Conservation (phyloP, 2,113 vertebrate species). For the Noctilio leporinus region DNA sequence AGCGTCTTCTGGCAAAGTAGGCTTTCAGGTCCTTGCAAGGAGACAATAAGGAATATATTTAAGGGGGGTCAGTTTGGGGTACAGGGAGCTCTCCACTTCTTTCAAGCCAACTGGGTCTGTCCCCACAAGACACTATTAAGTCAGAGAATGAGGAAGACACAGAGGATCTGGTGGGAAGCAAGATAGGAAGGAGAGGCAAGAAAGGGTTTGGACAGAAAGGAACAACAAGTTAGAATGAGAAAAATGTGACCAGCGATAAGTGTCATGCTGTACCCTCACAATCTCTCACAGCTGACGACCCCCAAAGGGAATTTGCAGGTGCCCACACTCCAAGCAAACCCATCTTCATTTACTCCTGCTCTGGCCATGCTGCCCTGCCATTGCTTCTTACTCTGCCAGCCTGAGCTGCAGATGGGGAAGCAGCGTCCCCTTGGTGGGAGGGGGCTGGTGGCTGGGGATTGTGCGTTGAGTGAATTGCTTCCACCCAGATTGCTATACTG, state of each 20-base stretch:
- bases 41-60: neutral
- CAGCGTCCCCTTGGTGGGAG: neutral
- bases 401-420: neutral
- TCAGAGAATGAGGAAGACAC: neutral
- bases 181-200: neutral
- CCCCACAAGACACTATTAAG: neutral
- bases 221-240: neutral
- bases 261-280: neutral
- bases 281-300: too few relatives aligned
- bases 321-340: neutral
- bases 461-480: neutral
- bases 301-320: neutral
- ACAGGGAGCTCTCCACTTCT: neutral
- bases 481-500: neutral
- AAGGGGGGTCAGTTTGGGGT: neutral
- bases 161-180: neutral
- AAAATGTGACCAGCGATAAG: neutral
- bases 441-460: neutral
- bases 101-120: neutral
- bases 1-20: neutral
- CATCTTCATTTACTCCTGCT: neutral
- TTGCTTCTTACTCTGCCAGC: neutral
- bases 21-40: neutral
- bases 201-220: neutral
- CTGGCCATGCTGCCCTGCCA: neutral